These are phyloP conservation scores for Acheta domesticus DNA, from an alignment of 2,888 invertebrate genomes.

Conservation along the genomic window DNA sequence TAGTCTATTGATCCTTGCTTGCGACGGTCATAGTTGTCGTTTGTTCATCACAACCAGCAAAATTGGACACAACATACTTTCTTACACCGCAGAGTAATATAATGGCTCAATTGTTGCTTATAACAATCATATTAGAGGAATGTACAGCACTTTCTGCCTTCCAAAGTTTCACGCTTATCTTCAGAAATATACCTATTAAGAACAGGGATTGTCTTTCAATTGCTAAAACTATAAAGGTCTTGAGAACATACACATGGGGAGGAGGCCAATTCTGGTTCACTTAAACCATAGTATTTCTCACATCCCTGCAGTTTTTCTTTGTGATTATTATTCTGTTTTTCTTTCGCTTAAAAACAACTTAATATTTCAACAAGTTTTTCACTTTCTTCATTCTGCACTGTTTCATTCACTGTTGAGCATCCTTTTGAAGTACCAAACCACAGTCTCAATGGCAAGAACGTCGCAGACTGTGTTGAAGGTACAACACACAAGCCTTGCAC, in stretches of 20 bases:
- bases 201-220: conserved; percentile 18
- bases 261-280: conserved; percentile 30
- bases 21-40: background rate
- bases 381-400: background rate
- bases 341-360: too few relatives aligned
- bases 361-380: background rate
- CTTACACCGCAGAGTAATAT: background rate
- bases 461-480: conserved; percentile 62
- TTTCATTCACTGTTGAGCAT: conserved; percentile 18
- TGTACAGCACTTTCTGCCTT: background rate
- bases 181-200: background rate
- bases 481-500: conserved; percentile 61
- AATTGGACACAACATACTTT: conserved; percentile 1
- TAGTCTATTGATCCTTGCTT: too few relatives aligned
- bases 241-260: conserved; percentile 38
- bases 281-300: conserved; percentile 21
- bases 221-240: conserved; percentile 24
- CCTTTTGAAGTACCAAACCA: background rate
- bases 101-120: background rate
- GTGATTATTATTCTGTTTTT: too few relatives aligned
- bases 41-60: background rate
- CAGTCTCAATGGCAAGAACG: conserved; percentile 37
- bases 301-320: background rate
- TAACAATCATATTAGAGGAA: background rate
- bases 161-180: background rate